Base-by-base conservation (phyloP, 2,113 vertebrate species). In the Salvelinus fontinalis region DNA sequence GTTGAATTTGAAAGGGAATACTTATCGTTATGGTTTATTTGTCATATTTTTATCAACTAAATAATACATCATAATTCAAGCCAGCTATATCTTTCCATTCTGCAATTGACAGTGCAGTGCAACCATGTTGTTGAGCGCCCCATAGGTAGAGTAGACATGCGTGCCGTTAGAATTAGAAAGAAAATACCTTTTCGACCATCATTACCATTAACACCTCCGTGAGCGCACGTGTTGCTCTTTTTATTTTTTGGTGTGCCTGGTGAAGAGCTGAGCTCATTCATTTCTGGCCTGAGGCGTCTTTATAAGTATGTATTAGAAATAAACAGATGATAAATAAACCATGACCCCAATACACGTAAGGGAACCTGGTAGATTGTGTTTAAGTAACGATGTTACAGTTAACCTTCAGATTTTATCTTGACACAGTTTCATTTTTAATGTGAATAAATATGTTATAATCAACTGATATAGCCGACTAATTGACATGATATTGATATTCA, bases 321-420 rank as follows among this genome's bases (percentile, higher is more conserved):
- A 91, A 92, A 90, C 89, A 88, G 86, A 82, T 79, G 83, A 90
- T 90, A 86, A 91, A 91, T 90, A 90, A 91, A 89, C 90, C 85
- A 90, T 88, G 85, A 87, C 82, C 80, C 84, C 89, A 88, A 90
- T 84, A 82, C 59, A 81, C 82, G 67, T 84, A 14, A 18, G 49
- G 49, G 49, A 54, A 54, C 14, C 16, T 54, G 74, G 70, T 57
- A 77, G 83, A 88, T 67, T 84, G 78, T 85, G 84, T 49, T 71
- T 67, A 84, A 72, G 79, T 84, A 85, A 87, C 84, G 89, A 84
- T 85, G 79, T 85, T 88, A 83, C 82, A 81, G 83, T 88, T 91
- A 91, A 91, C 89, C 87, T 88, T 54, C 51, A 18, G 51, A 54
- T 54, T 18, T 54, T 11, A 54, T 5, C 13, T 22, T 62, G 59